Evolutionary conservation across 2,888 invertebrate genomes (phyloP).

Genomic region (Pheosia tremula): DNA sequence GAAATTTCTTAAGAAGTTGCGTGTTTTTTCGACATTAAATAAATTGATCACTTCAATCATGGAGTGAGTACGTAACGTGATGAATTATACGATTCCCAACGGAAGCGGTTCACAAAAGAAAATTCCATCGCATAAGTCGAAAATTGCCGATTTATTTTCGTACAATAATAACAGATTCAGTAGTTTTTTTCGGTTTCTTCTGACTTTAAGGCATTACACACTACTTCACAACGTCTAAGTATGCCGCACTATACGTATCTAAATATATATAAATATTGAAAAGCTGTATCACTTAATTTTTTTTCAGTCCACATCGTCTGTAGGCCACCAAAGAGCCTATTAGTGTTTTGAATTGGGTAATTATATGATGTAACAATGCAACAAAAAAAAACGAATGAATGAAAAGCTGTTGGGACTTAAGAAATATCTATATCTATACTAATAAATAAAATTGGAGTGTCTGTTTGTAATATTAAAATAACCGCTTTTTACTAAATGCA

Average conservation of each 20-base stretch:
- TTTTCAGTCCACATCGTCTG: slow-evolving; percentile 23
- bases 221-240: not conserved
- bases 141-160: slow-evolving; percentile 31
- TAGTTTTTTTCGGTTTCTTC: not conserved
- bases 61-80: slow-evolving; percentile 29
- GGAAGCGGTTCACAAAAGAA: slow-evolving; percentile 30
- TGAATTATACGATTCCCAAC: slow-evolving; percentile 32
- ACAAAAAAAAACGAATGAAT: too few species aligned
- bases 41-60: slow-evolving; percentile 39
- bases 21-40: slow-evolving; percentile 28
- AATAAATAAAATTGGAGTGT: too few species aligned
- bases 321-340: slow-evolving; percentile 16
- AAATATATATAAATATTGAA: too few species aligned
- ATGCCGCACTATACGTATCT: not conserved
- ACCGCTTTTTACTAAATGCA: too few species aligned
- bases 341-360: slow-evolving; percentile 33
- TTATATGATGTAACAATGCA: slow-evolving; percentile 30
- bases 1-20: slow-evolving; percentile 8
- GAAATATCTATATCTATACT: too few species aligned
- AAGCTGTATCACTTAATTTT: slow-evolving; percentile 29
- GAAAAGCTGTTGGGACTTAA: slow-evolving; percentile 52
- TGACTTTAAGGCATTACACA: not conserved
- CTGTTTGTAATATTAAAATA: too few species aligned
- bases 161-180: slow-evolving; percentile 6
- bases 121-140: slow-evolving; percentile 21